A percentile compares a stretch with the other conserved stretches of the same genome.
phyloP scores from a whole-genome alignment of 1,140 invertebrate genomes.

The Lordiphosa mommai region DNA sequence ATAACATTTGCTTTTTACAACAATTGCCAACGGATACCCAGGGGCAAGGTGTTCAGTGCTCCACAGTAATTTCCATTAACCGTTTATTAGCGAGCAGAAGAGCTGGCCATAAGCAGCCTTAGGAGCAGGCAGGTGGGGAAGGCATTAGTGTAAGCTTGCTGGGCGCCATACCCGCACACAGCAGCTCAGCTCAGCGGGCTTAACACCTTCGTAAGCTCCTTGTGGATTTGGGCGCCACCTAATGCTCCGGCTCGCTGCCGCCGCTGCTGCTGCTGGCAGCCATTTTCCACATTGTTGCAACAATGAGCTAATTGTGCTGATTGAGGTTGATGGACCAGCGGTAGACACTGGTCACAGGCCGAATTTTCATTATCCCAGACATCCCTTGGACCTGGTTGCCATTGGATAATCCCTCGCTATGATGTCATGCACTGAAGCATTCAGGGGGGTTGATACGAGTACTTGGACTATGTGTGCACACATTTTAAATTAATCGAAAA shows the following conservation, averaged over 20 bases:
- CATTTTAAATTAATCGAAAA: slow-evolving; percentile 75
- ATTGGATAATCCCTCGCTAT: slow-evolving; percentile 60
- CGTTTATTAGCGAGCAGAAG: no score
- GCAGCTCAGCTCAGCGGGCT: slow-evolving; percentile 31
- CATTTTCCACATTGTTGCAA: slow-evolving; percentile 15
- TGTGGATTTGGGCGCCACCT: slow-evolving; percentile 60
- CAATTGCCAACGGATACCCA: no score
- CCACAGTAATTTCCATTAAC: slow-evolving; percentile 47
- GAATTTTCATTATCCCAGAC: slow-evolving; percentile 27
- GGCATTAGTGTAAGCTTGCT: slow-evolving; percentile 16
- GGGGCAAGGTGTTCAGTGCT: no score
- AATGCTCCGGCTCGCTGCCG: slow-evolving; percentile 13
- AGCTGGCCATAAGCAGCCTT: slow-evolving; percentile 33
- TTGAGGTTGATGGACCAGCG: no score
- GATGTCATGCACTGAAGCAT: background rate
- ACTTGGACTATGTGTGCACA: background rate
- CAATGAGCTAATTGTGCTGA: no score
- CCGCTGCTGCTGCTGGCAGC: slow-evolving; percentile 18
- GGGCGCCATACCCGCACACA: background rate
- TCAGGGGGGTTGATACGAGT: no score
- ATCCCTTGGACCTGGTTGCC: slow-evolving; percentile 41
- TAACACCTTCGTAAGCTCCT: slow-evolving; percentile 67
- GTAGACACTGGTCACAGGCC: no score
- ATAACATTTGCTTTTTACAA: slow-evolving; percentile 54
- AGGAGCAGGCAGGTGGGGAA: background rate